A percentile compares a stretch with the other conserved stretches of the same genome.
Evolutionary conservation across 35 echinoderm and acorn worm genomes (phyloP).

Genomic region (Heliocidaris erythrogramma): DNA sequence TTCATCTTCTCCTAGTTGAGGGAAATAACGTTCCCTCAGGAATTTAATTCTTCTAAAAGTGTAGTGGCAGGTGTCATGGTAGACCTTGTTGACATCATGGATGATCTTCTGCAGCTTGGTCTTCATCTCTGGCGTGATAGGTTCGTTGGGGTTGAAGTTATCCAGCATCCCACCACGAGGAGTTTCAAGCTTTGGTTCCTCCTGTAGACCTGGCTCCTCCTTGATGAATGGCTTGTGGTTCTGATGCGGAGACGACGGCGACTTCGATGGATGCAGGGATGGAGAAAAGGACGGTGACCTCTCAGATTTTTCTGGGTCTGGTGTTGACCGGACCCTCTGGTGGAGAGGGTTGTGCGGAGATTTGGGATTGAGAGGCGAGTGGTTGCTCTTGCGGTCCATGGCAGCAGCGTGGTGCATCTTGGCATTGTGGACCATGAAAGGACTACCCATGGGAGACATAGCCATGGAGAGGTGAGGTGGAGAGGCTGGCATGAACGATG

Average conservation of each 20-base stretch:
- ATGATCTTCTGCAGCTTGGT: constrained; percentile 75
- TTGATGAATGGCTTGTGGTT: constrained; percentile 51
- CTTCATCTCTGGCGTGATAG: constrained; percentile 72
- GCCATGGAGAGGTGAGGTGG: constrained; percentile 70
- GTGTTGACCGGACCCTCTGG: constrained; percentile 24
- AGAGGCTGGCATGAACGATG: constrained; percentile 49
- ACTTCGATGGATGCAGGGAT: background rate
- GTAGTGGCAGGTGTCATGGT: constrained; percentile 96
- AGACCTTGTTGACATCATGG: constrained; percentile 79
- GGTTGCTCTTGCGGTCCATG: constrained; percentile 26
- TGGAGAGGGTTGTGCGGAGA: constrained; percentile 21
- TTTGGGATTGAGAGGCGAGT: constrained; percentile 43
- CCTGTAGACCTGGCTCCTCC: constrained; percentile 51
- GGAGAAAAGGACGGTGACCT: constrained; percentile 31
- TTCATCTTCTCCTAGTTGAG: constrained; percentile 84
- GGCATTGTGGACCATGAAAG: constrained; percentile 33
- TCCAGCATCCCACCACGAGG: constrained; percentile 28
- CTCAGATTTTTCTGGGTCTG: constrained; percentile 33
- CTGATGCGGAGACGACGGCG: background rate
- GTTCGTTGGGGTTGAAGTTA: constrained; percentile 82
- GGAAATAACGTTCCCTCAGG: constrained; percentile 82
- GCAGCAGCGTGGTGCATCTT: background rate
- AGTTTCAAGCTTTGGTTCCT: background rate
- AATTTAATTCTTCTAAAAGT: constrained; percentile 91
- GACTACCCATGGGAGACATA: constrained; percentile 27